phyloP scores from a whole-genome alignment of 2,113 vertebrate species.

The Cryptomyrus ogoouensis region DNA sequence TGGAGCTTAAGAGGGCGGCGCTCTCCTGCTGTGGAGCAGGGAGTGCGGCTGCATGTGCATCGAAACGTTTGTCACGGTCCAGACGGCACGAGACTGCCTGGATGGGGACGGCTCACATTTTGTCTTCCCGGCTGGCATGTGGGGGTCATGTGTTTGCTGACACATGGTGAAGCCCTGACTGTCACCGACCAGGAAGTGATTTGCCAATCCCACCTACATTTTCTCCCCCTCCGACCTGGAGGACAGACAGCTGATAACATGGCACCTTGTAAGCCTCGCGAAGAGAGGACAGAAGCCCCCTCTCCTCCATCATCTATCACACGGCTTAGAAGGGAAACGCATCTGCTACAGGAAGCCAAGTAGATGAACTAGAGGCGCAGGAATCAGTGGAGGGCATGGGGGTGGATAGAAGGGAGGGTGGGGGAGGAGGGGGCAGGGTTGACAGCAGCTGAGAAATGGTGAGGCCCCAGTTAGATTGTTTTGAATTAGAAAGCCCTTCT shows the following conservation, averaged over 20 bases:
- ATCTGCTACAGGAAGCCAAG: neutral
- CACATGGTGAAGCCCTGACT: slow-evolving; percentile 27
- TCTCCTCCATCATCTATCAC: neutral
- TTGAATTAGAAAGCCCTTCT: neutral
- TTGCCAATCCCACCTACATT: neutral
- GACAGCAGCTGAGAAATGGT: neutral
- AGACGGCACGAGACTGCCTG: slow-evolving; percentile 33
- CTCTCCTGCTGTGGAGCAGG: neutral
- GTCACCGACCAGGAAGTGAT: neutral
- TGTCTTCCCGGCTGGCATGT: slow-evolving; percentile 16
- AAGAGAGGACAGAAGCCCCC: neutral
- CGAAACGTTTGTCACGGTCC: slow-evolving; percentile 28
- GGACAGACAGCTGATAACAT: neutral
- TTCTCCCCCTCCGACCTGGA: neutral
- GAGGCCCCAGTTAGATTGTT: neutral
- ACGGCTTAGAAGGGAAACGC: neutral
- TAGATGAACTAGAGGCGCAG: neutral
- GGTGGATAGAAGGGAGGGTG: no score
- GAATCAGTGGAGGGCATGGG: neutral
- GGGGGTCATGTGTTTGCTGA: slow-evolving; percentile 14
- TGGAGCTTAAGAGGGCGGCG: neutral
- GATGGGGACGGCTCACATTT: slow-evolving; percentile 26
- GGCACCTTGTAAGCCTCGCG: slow-evolving; percentile 15
- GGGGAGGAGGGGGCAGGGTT: neutral
- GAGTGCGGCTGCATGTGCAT: neutral